phyloP scores from a whole-genome alignment of 2,797 vertebrate species.

The Decapterus maruadsi region DNA sequence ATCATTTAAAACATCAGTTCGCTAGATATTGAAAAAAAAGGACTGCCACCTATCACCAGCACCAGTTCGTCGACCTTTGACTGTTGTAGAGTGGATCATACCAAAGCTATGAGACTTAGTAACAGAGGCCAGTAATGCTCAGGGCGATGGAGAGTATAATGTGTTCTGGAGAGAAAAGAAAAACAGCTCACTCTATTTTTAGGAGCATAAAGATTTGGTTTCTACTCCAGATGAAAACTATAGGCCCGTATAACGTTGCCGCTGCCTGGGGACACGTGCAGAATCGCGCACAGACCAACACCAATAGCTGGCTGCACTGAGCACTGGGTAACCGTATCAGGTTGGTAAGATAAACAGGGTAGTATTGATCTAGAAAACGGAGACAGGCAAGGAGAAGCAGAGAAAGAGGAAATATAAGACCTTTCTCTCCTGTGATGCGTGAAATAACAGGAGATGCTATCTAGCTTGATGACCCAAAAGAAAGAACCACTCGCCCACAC shows the following conservation, averaged over 20 bases:
- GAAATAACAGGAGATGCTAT: conserved; percentile 79
- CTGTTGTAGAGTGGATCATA: conserved; percentile 45
- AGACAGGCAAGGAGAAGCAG: conserved; percentile 50
- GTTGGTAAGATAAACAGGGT: conserved; percentile 70
- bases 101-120: conserved; percentile 67
- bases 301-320: conserved; percentile 40
- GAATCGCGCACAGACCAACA: conserved; percentile 39
- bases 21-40: background rate
- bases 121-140: conserved; percentile 60
- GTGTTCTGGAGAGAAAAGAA: conserved; percentile 72
- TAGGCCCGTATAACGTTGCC: conserved; percentile 76
- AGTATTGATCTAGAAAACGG: conserved; percentile 79
- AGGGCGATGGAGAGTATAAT: conserved; percentile 68
- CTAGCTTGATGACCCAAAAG: conserved; percentile 64
- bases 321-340: conserved; percentile 59
- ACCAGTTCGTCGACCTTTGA: conserved; percentile 45
- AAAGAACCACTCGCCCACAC: conserved; percentile 55
- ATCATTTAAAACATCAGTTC: conserved; percentile 6
- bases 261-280: conserved; percentile 66
- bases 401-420: conserved; percentile 57
- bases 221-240: conserved; percentile 80
- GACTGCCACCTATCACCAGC: conserved; percentile 22
- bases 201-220: conserved; percentile 79
- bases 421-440: conserved; percentile 56
- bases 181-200: conserved; percentile 76